phyloP scores from a whole-genome alignment of 2,888 invertebrate genomes.

The Plebejus anna region DNA sequence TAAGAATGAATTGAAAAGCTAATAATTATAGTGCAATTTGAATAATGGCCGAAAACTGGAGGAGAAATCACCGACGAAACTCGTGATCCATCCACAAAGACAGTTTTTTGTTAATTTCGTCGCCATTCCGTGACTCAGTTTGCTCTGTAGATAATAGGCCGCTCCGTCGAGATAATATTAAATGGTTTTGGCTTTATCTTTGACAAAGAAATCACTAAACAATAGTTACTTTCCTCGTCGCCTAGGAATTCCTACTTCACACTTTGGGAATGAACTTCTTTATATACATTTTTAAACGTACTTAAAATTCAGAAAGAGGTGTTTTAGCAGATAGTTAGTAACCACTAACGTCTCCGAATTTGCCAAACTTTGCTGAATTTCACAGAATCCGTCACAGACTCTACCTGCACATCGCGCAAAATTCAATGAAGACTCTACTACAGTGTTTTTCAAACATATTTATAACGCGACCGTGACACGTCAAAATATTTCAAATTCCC shows the following conservation, averaged over 20 bases:
- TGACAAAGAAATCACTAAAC: neutral
- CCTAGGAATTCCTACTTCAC: neutral
- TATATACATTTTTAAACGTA: neutral
- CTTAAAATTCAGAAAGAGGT: neutral
- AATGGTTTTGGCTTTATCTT: constrained; percentile 3
- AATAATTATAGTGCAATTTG: neutral
- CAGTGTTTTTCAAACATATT: too few species aligned
- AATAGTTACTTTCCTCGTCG: neutral
- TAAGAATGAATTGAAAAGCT: neutral
- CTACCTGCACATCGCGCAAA: neutral
- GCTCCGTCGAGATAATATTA: neutral
- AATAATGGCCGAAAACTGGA: neutral
- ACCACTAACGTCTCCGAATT: neutral
- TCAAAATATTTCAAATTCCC: too few species aligned
- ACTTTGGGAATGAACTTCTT: neutral
- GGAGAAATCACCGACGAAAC: neutral
- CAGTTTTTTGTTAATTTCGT: constrained; percentile 20
- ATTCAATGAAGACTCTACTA: neutral
- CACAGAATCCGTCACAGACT: neutral
- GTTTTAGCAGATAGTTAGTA: neutral
- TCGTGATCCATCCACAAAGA: constrained; percentile 7
- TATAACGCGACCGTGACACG: too few species aligned
- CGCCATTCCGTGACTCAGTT: constrained; percentile 28
- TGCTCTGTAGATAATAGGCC: constrained; percentile 1
- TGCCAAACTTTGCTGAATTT: neutral